A percentile compares a stretch with the other conserved stretches of the same genome.
These are phyloP conservation scores for Clarias macrocephalus DNA, from an alignment of 2,113 vertebrate genomes.

Conservation along the genomic window DNA sequence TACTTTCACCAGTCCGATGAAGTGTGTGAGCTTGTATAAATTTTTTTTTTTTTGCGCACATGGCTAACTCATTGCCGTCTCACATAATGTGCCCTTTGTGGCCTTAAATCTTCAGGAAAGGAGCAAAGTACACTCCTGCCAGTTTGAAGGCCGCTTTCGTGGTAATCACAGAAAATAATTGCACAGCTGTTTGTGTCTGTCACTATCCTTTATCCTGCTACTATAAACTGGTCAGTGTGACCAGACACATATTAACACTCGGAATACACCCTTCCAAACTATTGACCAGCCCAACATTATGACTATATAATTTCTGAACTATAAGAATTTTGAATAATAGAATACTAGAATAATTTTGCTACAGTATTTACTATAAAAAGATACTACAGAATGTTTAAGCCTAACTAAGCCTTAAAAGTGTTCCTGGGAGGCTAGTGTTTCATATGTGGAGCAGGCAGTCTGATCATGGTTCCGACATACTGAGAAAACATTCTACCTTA, in stretches of 20 bases:
- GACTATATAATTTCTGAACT: neutral
- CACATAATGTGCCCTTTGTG: constrained; percentile 63
- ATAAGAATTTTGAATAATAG: no score
- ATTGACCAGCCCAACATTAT: neutral
- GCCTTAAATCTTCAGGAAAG: constrained; percentile 56
- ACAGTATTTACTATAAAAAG: neutral
- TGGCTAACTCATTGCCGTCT: constrained; percentile 36
- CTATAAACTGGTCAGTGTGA: neutral
- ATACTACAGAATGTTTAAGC: neutral
- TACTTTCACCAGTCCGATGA: constrained; percentile 42
- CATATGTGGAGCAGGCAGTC: no score
- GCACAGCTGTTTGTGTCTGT: constrained; percentile 40
- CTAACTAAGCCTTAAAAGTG: neutral
- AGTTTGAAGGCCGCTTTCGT: constrained; percentile 55
- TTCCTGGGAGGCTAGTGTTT: no score
- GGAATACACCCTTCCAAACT: neutral
- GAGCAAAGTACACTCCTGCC: constrained; percentile 63
- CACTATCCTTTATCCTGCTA: neutral
- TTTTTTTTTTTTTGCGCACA: constrained; percentile 7
- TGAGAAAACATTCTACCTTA: no score
- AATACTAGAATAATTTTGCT: neutral
- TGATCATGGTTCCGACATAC: no score
- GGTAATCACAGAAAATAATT: constrained; percentile 47
- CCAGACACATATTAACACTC: neutral
- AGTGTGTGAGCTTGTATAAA: constrained; percentile 20